Evolutionary conservation across 2,113 vertebrate species (phyloP).

Genomic region (Urocynchramus pylzowi): DNA sequence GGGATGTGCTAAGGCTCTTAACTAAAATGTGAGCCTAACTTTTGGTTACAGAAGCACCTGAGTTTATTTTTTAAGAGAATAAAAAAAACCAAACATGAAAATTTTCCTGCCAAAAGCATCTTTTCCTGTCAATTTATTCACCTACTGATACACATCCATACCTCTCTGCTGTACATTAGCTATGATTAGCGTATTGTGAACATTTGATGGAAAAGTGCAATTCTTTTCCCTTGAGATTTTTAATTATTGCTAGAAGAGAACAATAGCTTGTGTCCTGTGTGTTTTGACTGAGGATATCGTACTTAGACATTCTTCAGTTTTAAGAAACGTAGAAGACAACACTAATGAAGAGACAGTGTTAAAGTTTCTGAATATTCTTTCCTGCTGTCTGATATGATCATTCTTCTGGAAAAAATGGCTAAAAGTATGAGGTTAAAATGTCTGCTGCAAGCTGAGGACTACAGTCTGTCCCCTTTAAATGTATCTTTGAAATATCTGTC

Average conservation of each 20-base stretch:
- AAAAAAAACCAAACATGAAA: not conserved
- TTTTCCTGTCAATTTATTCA: not conserved
- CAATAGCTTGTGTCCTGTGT: not conserved
- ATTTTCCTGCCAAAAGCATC: not conserved
- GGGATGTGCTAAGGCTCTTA: not conserved
- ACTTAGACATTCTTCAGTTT: not conserved
- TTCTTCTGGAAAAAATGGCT: not conserved
- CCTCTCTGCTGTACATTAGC: not conserved
- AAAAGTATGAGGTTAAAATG: not conserved
- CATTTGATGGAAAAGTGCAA: not conserved
- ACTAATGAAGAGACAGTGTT: not conserved
- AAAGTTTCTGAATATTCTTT: not conserved
- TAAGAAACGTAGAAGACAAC: not conserved
- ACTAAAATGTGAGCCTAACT: not conserved
- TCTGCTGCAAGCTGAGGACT: not conserved
- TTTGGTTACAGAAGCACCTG: not conserved
- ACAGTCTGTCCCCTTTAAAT: not conserved
- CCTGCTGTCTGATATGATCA: not conserved
- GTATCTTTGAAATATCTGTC: not conserved
- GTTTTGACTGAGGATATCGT: not conserved
- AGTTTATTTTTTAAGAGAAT: not conserved
- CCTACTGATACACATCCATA: not conserved
- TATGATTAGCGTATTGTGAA: rapidly evolving
- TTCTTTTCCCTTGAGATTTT: not conserved
- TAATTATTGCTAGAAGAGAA: not conserved